phyloP scores from a whole-genome alignment of 2,113 vertebrate genomes.

The Oreochromis tanganicae region DNA sequence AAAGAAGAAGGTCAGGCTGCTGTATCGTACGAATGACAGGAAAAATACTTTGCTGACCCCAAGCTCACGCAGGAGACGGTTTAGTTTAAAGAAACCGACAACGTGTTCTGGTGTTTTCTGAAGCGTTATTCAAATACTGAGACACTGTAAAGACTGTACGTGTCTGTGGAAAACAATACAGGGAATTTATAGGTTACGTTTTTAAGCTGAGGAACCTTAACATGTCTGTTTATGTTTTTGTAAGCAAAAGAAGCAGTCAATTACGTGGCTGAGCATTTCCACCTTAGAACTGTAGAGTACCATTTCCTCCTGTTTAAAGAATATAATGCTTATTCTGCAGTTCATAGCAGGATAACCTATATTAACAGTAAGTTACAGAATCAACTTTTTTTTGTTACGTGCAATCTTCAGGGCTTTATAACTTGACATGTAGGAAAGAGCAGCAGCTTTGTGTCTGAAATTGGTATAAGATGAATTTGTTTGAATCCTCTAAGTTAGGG shows the following conservation, averaged over 20 bases:
- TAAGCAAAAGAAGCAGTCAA: background rate
- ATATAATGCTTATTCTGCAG: background rate
- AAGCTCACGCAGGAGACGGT: background rate
- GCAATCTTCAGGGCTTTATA: background rate
- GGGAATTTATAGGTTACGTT: background rate
- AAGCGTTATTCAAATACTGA: background rate
- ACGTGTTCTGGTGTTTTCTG: background rate
- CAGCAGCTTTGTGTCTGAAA: background rate
- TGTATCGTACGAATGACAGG: background rate
- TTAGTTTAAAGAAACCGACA: background rate
- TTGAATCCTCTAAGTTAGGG: background rate
- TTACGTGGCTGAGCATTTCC: background rate
- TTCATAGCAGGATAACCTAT: background rate
- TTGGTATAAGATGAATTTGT: rapidly evolving
- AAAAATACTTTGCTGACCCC: background rate
- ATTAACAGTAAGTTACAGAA: background rate
- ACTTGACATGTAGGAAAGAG: background rate
- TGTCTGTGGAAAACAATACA: background rate
- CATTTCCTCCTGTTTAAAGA: background rate
- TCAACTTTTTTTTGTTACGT: background rate
- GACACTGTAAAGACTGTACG: background rate
- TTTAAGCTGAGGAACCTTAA: background rate
- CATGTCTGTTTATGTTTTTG: background rate
- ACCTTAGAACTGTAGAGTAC: rapidly evolving
- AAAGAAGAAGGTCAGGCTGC: background rate